Percentiles rank a stretch among this genome's conserved stretches.
Conservation (phyloP, 1,140 invertebrate genomes). For the Zaprionus vittiger region DNA sequence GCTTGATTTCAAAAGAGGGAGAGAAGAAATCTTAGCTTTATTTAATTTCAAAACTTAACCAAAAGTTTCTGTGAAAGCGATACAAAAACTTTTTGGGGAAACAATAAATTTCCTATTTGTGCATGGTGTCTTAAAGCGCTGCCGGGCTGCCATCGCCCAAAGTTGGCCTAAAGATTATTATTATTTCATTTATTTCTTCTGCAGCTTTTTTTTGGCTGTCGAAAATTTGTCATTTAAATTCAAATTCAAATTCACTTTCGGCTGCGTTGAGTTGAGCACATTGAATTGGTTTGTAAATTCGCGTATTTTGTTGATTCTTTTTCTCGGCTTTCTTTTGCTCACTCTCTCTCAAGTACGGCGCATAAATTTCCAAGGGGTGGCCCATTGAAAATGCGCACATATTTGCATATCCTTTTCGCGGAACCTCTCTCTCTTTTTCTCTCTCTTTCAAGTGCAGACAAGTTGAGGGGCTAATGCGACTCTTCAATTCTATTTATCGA, state of each 20-base stretch:
- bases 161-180: slow-evolving; percentile 36
- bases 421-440: background rate
- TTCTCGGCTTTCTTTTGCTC: slow-evolving; percentile 34
- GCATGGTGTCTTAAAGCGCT: slow-evolving; percentile 28
- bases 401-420: slow-evolving; percentile 75
- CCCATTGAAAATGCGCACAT: slow-evolving; percentile 69
- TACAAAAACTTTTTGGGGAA: too few relatives aligned
- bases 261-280: slow-evolving; percentile 43
- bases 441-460: slow-evolving; percentile 43
- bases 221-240: slow-evolving; percentile 80
- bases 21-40: too few relatives aligned
- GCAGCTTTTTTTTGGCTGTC: slow-evolving; percentile 25
- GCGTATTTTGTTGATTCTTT: slow-evolving; percentile 72
- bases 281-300: slow-evolving; percentile 82
- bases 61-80: slow-evolving; percentile 4
- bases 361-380: slow-evolving; percentile 64
- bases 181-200: slow-evolving; percentile 42
- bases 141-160: background rate
- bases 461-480: slow-evolving; percentile 66
- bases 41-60: slow-evolving; percentile 8
- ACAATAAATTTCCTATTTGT: slow-evolving; percentile 1
- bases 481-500: slow-evolving; percentile 62
- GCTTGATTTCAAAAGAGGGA: too few relatives aligned
- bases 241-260: slow-evolving; percentile 67
- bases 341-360: slow-evolving; percentile 24